Base-by-base conservation (phyloP, 2,888 invertebrate genomes). In the Uropetala carovei region DNA sequence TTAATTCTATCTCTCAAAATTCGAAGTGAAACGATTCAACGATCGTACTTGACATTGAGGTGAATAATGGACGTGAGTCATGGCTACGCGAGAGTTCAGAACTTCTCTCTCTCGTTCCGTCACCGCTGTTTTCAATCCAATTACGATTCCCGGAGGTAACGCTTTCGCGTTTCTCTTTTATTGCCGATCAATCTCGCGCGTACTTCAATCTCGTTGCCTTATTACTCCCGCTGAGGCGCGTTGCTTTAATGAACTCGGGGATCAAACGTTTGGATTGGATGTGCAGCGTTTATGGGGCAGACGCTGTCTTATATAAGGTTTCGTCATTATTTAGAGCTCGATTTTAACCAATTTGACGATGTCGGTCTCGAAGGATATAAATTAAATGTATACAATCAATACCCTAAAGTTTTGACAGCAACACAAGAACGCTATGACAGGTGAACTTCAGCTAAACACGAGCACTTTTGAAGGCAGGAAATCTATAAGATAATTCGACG, bases 11-110 rank as follows among this genome's bases (percentile, higher is more conserved):
- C n/a, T 75, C 22, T 11, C 75, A 18, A 75, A n/a, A 75, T 75
- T 43, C 22, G 75, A 27, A 75, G 75, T 27, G 75, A 75, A 27
- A 22, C n/a, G 22, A 75, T 75, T 75, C 27, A 4, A 27, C 3
- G 75, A 75, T 75, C 75, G 75, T 75, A 43, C 43, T 43, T 43
- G 75, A 75, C 75, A 75, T 14, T 75, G 75, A 22, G 18, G 27
- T 75, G 22, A 75, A 27, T 75, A 75, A 75, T 75, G 75, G 75
- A 27, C 75, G 75, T 75, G 75, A 75, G 75, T 75, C 75, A 75
- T 22, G 75, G 75, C 18, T 75, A 27, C 18, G n/a, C 75, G 75
- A 27, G 64, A 13, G 75, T 27, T 75, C n/a, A 43, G 43, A 43
- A 43, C 43, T 5, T 43, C 43, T 43, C 43, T 43, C 43, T 43